Evolutionary conservation across 92 coral and sea anemone species (phyloP).

Genomic region (Parazoanthus darwini): DNA sequence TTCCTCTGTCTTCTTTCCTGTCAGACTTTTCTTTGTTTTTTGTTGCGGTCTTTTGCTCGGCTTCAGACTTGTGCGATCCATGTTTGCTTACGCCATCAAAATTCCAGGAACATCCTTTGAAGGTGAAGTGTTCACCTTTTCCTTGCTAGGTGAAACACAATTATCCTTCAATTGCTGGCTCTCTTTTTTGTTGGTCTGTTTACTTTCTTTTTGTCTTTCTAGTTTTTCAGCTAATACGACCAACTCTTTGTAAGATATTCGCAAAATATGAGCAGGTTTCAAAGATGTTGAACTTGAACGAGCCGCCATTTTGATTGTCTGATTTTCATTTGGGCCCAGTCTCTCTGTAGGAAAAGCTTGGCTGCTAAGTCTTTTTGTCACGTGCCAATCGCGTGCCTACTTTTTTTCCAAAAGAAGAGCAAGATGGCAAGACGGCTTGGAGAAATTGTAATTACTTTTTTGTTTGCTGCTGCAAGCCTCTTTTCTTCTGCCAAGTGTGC

Average conservation of each 20-base stretch:
- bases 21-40: conserved; percentile 33
- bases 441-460: not conserved
- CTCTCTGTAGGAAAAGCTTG: conserved; percentile 4
- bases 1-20: conserved; percentile 25
- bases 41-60: conserved; percentile 1
- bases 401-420: not conserved
- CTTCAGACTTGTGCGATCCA: conserved; percentile 9
- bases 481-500: conserved; percentile 24
- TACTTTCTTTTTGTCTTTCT: conserved; percentile 57
- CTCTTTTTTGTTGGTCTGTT: conserved; percentile 46
- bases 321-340: conserved; percentile 5
- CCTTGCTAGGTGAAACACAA: conserved; percentile 16
- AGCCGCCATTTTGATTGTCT: conserved; percentile 81
- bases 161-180: conserved; percentile 44
- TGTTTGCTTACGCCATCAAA: conserved; percentile 28
- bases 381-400: conserved; percentile 8
- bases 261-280: conserved; percentile 55
- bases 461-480: conserved; percentile 8
- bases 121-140: conserved; percentile 14
- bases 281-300: conserved; percentile 60
- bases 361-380: not conserved
- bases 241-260: conserved; percentile 76
- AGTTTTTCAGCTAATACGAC: conserved; percentile 66
- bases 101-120: not conserved
- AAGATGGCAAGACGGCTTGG: not conserved